phyloP scores from a whole-genome alignment of 2,797 vertebrate genomes.

The Astyanax mexicanus region DNA sequence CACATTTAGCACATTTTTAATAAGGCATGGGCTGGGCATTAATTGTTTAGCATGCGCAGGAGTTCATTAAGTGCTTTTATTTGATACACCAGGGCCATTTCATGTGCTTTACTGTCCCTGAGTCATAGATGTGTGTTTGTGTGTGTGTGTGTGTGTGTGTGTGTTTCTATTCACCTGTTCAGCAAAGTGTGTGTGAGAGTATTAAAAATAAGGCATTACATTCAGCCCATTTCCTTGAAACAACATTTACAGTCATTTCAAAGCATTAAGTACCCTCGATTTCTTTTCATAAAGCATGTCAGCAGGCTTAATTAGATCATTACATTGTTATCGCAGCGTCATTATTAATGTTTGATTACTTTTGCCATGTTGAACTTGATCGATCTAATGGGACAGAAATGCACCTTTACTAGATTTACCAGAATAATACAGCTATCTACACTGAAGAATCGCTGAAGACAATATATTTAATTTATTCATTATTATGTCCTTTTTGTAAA shows the following conservation, averaged over 20 bases:
- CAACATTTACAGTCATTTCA: slow-evolving; percentile 16
- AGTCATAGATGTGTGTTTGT: background rate
- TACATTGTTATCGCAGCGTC: background rate
- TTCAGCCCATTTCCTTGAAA: background rate
- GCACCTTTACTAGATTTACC: background rate
- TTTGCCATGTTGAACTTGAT: background rate
- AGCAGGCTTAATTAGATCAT: slow-evolving; percentile 31
- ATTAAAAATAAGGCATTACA: too few relatives aligned
- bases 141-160: too few relatives aligned
- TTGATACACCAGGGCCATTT: slow-evolving; percentile 49
- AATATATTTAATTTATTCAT: too few relatives aligned
- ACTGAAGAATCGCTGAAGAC: background rate
- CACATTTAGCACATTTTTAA: slow-evolving; percentile 77
- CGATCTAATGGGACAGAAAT: background rate
- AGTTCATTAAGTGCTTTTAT: slow-evolving; percentile 73
- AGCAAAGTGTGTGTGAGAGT: slow-evolving; percentile 38
- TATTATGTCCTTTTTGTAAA: too few relatives aligned
- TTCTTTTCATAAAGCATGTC: slow-evolving; percentile 20
- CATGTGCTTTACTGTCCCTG: slow-evolving; percentile 57
- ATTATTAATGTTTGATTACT: background rate
- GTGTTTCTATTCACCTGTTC: background rate
- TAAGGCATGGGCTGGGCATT: slow-evolving; percentile 72
- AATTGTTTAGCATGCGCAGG: slow-evolving; percentile 77
- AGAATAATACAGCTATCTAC: background rate
- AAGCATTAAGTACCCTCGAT: background rate